These are phyloP conservation scores for Lophotriccus pileatus DNA, from an alignment of 2,797 vertebrate genomes.

Conservation along the genomic window DNA sequence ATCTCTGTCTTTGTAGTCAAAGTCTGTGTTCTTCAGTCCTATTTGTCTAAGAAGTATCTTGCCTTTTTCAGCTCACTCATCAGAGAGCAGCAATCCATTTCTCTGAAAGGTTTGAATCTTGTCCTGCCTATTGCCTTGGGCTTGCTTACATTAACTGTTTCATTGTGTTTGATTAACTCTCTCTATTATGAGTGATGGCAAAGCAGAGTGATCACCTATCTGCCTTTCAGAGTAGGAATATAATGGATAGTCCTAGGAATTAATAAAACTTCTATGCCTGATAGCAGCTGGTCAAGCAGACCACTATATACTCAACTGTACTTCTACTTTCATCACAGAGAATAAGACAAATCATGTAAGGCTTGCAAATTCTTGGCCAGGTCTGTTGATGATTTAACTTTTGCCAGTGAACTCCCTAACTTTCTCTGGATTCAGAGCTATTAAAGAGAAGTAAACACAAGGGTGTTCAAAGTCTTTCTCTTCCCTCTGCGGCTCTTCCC, in stretches of 20 bases:
- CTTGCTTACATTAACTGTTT: neutral
- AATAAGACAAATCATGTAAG: neutral
- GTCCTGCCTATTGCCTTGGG: neutral
- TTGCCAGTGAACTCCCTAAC: neutral
- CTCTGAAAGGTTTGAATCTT: neutral
- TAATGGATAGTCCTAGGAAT: neutral
- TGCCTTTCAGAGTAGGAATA: neutral
- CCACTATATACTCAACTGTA: neutral
- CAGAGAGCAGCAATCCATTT: neutral
- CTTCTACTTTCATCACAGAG: neutral
- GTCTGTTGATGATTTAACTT: neutral
- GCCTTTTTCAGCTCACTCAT: neutral
- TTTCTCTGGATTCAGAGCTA: constrained; percentile 19
- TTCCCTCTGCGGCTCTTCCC: neutral
- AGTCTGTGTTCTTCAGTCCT: neutral
- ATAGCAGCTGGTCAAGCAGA: neutral
- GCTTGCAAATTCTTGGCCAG: neutral
- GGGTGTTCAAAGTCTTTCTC: constrained; percentile 51
- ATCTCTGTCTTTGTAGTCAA: neutral
- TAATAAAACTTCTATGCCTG: neutral
- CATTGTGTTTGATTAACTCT: neutral
- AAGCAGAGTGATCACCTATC: neutral
- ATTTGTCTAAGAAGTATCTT: neutral
- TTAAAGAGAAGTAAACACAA: constrained; percentile 12
- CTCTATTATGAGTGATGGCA: neutral